Percentiles rank a stretch among this genome's conserved stretches.
phyloP scores from a whole-genome alignment of 2,113 vertebrate species.

The Tapirus terrestris region DNA sequence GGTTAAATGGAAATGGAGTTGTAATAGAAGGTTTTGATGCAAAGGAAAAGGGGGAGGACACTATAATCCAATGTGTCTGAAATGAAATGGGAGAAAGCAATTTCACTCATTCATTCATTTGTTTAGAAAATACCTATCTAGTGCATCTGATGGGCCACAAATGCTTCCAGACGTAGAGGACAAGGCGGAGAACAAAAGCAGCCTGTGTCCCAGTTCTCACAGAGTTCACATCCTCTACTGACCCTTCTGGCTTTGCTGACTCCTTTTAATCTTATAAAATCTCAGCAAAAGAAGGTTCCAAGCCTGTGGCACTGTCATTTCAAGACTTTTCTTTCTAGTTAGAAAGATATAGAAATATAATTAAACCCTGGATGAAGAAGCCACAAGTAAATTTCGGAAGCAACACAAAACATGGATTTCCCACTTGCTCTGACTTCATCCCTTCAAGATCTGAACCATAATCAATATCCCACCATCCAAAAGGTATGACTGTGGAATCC shows the following conservation, averaged over 20 bases:
- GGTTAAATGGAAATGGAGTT: not conserved
- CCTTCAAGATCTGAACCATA: slow-evolving; percentile 43
- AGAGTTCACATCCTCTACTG: not conserved
- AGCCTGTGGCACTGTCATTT: not conserved
- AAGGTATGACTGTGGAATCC: not conserved
- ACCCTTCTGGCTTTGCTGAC: not conserved
- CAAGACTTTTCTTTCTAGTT: slow-evolving; percentile 56
- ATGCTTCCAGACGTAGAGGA: not conserved
- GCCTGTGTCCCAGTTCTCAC: too few species aligned
- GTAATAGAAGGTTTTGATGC: not conserved
- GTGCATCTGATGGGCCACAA: not conserved
- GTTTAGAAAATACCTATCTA: not conserved
- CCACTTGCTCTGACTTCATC: slow-evolving; percentile 41
- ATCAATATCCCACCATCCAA: not conserved
- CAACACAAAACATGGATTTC: slow-evolving; percentile 46
- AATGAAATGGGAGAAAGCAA: not conserved
- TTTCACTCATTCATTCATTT: not conserved
- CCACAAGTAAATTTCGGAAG: slow-evolving; percentile 52
- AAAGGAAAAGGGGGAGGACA: not conserved
- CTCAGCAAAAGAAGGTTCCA: not conserved
- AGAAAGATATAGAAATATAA: slow-evolving; percentile 59
- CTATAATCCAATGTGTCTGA: not conserved
- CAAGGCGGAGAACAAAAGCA: not conserved
- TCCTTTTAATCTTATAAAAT: not conserved
- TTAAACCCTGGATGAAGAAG: not conserved